Conservation (phyloP, 2,113 vertebrate species). For the Etheostoma spectabile region DNA sequence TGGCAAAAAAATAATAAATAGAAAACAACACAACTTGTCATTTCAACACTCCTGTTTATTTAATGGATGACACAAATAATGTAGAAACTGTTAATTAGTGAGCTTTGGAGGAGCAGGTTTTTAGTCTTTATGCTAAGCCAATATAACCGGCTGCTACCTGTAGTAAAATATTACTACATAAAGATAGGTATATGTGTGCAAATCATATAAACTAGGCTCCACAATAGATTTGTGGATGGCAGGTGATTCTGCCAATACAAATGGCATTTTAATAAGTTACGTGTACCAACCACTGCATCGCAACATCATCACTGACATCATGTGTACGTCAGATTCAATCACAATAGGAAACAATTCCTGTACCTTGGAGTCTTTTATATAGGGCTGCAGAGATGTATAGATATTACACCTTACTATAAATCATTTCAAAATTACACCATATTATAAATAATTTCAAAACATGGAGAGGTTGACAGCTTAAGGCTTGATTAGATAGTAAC, state of each 20-base stretch:
- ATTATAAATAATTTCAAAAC: neutral
- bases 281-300: conserved; percentile 1
- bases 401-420: neutral
- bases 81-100: neutral
- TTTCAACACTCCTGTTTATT: neutral
- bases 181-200: neutral
- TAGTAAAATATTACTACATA: neutral
- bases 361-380: neutral
- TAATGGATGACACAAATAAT: neutral
- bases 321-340: neutral
- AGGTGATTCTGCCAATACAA: neutral
- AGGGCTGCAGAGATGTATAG: neutral
- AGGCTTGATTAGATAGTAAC: conserved; percentile 10
- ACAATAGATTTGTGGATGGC: neutral
- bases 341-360: neutral
- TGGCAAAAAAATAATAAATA: neutral
- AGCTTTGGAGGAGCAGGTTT: neutral
- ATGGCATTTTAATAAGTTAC: conserved; percentile 2
- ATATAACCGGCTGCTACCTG: neutral
- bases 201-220: neutral
- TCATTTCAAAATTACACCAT: too few species aligned
- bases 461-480: neutral
- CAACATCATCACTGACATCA: neutral
- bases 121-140: neutral
- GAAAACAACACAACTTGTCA: neutral